Conservation (phyloP, 2,797 vertebrate species). For the Buphagus erythrorhynchus region DNA sequence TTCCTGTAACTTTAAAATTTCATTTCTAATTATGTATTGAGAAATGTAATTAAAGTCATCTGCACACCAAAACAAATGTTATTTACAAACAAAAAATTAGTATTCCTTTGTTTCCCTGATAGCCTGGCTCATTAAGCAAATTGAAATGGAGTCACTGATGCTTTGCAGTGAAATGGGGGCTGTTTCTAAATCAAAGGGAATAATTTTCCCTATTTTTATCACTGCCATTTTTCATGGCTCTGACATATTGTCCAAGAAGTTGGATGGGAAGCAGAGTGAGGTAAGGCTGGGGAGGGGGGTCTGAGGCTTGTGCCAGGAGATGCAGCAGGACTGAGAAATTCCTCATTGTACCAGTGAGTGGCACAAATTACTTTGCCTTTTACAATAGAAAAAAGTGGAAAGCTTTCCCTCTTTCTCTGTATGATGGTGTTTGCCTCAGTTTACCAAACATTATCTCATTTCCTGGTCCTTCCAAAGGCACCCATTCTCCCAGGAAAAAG, state of each 20-base stretch:
- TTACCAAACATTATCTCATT: background rate
- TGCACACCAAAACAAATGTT: constrained; percentile 55
- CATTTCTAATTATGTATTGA: constrained; percentile 38
- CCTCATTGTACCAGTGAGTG: fast-evolving
- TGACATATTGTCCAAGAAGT: background rate
- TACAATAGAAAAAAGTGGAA: background rate
- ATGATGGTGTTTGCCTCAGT: background rate
- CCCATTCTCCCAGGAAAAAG: background rate
- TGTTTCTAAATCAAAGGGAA: constrained; percentile 35
- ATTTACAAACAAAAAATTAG: constrained; percentile 62
- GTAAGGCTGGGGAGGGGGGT: background rate
- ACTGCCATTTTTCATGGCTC: background rate
- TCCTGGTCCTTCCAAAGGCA: background rate
- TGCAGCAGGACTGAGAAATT: background rate
- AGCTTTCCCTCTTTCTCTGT: background rate
- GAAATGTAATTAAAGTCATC: constrained; percentile 62
- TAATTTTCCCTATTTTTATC: constrained; percentile 20
- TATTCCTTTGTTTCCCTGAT: constrained; percentile 44
- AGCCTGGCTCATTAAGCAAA: constrained; percentile 66
- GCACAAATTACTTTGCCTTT: background rate
- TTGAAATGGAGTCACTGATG: constrained; percentile 44
- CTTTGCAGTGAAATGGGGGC: constrained; percentile 20
- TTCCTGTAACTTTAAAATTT: constrained; percentile 55
- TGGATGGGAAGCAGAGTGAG: background rate
- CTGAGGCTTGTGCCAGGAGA: background rate